Evolutionary conservation across 1,140 invertebrate genomes (phyloP).

Genomic region (Papilio machaon): DNA sequence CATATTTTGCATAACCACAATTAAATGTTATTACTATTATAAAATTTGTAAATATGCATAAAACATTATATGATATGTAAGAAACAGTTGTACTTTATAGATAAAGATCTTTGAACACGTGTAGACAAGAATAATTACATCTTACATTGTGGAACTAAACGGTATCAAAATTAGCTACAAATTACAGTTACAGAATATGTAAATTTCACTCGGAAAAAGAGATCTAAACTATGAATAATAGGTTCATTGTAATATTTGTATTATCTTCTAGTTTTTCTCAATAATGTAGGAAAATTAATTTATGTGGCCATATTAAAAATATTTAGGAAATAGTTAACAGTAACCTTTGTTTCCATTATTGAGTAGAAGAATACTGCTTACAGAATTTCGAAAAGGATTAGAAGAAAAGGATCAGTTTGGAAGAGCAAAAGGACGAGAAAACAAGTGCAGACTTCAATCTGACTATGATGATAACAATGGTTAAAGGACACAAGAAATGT

Average conservation of each 20-base stretch:
- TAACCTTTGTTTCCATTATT: neutral
- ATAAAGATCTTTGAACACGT: slow-evolving; percentile 19
- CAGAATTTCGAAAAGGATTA: neutral
- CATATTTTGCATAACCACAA: no score
- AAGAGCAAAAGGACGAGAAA: neutral
- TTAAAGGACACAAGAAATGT: no score
- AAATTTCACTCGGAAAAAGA: neutral
- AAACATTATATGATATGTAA: slow-evolving; percentile 10
- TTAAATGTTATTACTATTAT: neutral
- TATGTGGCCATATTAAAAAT: neutral
- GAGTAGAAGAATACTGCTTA: neutral
- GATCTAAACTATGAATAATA: neutral
- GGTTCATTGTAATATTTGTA: neutral
- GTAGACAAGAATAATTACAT: slow-evolving; percentile 25
- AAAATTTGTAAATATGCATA: neutral
- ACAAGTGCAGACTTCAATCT: neutral
- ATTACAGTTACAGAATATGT: slow-evolving; percentile 4
- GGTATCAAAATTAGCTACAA: slow-evolving; percentile 19
- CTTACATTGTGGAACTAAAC: slow-evolving; percentile 24
- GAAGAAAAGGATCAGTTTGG: neutral
- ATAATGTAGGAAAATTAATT: neutral
- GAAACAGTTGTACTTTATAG: slow-evolving; percentile 22
- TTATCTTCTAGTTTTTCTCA: neutral
- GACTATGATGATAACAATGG: no score
- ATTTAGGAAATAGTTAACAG: neutral